phyloP scores from a whole-genome alignment of 2,888 invertebrate genomes.

The Noctua fimbriata region DNA sequence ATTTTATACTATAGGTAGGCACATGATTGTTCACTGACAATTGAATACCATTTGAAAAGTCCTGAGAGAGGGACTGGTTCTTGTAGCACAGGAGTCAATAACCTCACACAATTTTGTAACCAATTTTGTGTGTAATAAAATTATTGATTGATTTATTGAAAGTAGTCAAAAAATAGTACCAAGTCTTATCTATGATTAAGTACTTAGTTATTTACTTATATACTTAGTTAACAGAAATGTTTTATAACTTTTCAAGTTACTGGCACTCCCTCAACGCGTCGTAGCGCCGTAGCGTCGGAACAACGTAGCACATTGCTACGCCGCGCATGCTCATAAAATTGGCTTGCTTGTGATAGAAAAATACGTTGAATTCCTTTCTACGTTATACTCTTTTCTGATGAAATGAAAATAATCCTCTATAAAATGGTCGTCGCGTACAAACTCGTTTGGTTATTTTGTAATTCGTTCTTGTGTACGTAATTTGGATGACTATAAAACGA shows the following conservation, averaged over 20 bases:
- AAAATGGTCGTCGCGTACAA: not conserved
- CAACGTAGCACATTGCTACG: constrained; percentile 41
- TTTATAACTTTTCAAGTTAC: not conserved
- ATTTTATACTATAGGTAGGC: not conserved
- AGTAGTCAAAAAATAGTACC: not conserved
- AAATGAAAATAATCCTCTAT: constrained; percentile 2
- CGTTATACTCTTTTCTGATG: not conserved
- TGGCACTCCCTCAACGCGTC: constrained; percentile 30
- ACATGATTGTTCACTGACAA: not conserved
- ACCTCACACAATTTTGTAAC: not conserved
- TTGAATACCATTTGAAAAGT: not conserved
- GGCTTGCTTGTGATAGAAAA: constrained; percentile 18
- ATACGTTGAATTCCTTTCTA: constrained; percentile 19
- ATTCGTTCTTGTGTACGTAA: not conserved
- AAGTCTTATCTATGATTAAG: constrained; percentile 10
- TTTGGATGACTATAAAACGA: not conserved
- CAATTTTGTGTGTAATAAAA: not conserved
- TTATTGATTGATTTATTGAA: not conserved
- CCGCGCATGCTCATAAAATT: constrained; percentile 39
- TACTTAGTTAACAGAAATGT: not conserved
- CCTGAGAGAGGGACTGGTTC: not conserved
- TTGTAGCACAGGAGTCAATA: not conserved
- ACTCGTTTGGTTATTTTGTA: not conserved
- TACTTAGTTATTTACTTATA: not conserved
- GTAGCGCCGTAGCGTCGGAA: constrained; percentile 30